Evolutionary conservation across 2,797 vertebrate genomes (phyloP).

Genomic region (Oophaga sylvatica): DNA sequence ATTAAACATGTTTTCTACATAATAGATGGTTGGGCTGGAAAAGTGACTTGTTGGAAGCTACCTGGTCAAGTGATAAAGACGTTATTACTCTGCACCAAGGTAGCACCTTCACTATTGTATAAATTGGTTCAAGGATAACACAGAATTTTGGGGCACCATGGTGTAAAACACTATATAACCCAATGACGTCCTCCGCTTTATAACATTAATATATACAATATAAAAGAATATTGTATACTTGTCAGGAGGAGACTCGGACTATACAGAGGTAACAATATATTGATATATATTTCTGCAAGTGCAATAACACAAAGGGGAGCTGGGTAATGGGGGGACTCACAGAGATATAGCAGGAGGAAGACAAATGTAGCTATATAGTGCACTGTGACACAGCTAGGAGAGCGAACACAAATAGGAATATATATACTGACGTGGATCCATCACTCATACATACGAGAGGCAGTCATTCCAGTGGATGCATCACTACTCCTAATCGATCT

Average conservation of each 20-base stretch:
- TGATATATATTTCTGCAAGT: neutral
- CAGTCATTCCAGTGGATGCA: neutral
- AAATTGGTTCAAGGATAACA: no score
- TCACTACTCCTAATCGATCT: neutral
- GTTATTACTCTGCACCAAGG: no score
- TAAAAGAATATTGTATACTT: neutral
- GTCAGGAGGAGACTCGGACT: neutral
- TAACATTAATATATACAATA: neutral
- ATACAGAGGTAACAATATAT: neutral
- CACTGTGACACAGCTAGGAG: conserved; percentile 21
- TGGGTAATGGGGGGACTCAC: conserved; percentile 25
- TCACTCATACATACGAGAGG: neutral
- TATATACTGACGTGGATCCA: neutral
- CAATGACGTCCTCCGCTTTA: neutral
- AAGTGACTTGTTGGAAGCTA: no score
- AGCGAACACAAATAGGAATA: conserved; percentile 36
- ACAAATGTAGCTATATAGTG: conserved; percentile 13
- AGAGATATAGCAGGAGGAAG: conserved; percentile 20
- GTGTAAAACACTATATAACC: neutral
- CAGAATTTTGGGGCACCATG: no score
- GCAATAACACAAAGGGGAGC: conserved; percentile 30
- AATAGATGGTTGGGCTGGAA: no score
- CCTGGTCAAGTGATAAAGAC: no score
- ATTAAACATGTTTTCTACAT: no score
- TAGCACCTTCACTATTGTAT: no score